Evolutionary conservation across 1,140 invertebrate species (phyloP).

Genomic region (Telenomus remus): DNA sequence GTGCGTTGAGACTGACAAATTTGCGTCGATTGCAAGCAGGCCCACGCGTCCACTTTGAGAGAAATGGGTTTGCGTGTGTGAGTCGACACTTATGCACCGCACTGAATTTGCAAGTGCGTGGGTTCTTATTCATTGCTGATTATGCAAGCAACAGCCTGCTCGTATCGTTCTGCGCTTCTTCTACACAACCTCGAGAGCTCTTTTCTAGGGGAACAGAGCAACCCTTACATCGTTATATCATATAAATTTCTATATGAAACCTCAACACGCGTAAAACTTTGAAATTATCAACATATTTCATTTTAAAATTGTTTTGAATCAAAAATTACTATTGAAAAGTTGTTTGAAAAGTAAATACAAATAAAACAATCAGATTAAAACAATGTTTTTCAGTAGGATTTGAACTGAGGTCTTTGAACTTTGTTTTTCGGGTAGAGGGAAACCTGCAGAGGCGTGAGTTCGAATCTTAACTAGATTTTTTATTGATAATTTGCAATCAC

Average conservation of each 20-base stretch:
- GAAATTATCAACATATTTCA: no score
- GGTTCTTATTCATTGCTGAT: conserved; percentile 1
- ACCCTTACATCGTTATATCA: neutral
- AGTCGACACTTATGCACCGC: neutral
- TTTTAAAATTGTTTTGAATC: no score
- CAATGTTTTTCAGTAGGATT: no score
- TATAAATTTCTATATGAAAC: neutral
- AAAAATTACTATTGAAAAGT: no score
- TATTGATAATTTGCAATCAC: conserved; percentile 1
- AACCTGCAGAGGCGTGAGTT: no score
- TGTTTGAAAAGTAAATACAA: no score
- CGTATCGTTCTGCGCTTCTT: neutral
- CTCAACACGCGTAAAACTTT: no score
- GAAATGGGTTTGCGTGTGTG: neutral
- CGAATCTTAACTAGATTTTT: no score
- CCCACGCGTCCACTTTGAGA: neutral
- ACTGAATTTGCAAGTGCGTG: neutral
- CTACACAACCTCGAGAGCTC: neutral
- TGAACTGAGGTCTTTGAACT: no score
- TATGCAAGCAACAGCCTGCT: neutral
- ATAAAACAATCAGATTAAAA: no score
- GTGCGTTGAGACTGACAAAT: neutral
- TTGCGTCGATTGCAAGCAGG: neutral
- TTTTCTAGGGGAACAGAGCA: neutral
- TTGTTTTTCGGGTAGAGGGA: no score